Evolutionary conservation across 2,113 vertebrate genomes (phyloP).

Genomic region (Nanorana parkeri): DNA sequence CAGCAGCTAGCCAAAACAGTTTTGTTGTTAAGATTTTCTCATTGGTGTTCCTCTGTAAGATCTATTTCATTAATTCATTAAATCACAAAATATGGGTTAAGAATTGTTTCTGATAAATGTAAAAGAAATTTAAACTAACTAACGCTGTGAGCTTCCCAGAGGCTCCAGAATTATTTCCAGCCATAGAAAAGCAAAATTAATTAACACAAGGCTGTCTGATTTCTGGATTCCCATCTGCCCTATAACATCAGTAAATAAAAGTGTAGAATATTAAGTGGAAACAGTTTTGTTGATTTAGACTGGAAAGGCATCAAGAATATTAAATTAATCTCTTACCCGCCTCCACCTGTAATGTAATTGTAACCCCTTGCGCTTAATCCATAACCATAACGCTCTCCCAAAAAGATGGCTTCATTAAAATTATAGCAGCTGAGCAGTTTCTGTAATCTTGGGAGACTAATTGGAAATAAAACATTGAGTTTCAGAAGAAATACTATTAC

Average conservation of each 20-base stretch:
- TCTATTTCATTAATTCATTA: neutral
- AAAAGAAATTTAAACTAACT: neutral
- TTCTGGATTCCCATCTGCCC: neutral
- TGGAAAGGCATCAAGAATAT: neutral
- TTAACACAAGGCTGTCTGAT: constrained; percentile 18
- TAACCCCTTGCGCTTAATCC: constrained; percentile 93
- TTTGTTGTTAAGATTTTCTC: too few relatives aligned
- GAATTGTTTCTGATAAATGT: neutral
- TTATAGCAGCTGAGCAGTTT: constrained; percentile 91
- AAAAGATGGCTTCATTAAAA: constrained; percentile 80
- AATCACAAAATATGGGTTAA: neutral
- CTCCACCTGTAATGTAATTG: constrained; percentile 95
- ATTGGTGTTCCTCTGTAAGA: neutral
- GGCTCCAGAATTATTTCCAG: constrained; percentile 26
- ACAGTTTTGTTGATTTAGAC: constrained; percentile 13
- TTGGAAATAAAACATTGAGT: constrained; percentile 46
- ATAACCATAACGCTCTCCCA: constrained; percentile 94
- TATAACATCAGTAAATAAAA: constrained; percentile 24
- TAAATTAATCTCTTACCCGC: constrained; percentile 82
- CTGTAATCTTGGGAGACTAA: constrained; percentile 86
- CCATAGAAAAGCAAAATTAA: constrained; percentile 30
- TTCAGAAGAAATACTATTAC: too few relatives aligned
- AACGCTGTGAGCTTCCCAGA: neutral
- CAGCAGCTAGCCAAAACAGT: too few relatives aligned
- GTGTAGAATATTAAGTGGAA: constrained; percentile 19